These are phyloP conservation scores for Mustela lutreola DNA, from an alignment of 2,113 vertebrate genomes.

Conservation along the genomic window DNA sequence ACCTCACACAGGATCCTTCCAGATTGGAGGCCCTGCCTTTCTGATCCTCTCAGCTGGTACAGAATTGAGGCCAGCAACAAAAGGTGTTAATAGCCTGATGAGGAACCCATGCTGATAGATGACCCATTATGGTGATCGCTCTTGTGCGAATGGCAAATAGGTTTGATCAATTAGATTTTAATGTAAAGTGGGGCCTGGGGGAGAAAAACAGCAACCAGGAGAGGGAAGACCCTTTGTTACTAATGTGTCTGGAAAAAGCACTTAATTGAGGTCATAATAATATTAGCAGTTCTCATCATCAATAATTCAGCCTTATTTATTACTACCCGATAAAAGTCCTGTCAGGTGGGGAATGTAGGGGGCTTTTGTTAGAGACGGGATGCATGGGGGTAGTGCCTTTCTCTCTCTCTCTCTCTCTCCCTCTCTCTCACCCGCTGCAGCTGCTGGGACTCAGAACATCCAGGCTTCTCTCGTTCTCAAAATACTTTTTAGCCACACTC, in stretches of 20 bases:
- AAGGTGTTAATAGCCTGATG: conserved; percentile 99
- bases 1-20: conserved; percentile 88
- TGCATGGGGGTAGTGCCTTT: conserved; percentile 73
- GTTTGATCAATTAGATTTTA: conserved; percentile 96
- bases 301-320: conserved; percentile 93
- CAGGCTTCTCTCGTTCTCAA: neutral
- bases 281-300: conserved; percentile 91
- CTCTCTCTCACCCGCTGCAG: conserved; percentile 16
- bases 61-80: conserved; percentile 93
- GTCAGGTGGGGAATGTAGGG: conserved; percentile 84
- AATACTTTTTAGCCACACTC: conserved; percentile 11
- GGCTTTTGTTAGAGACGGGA: conserved; percentile 85
- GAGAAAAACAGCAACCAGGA: conserved; percentile 83
- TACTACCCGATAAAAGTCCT: conserved; percentile 87
- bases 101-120: conserved; percentile 95
- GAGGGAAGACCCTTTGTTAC: conserved; percentile 90
- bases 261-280: conserved; percentile 94
- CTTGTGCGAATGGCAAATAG: conserved; percentile 93
- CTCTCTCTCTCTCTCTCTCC: neutral
- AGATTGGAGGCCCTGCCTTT: conserved; percentile 92
- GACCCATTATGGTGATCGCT: conserved; percentile 95
- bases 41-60: conserved; percentile 93
- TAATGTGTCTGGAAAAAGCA: conserved; percentile 91
- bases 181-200: conserved; percentile 90
- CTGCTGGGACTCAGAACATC: conserved; percentile 55